Evolutionary conservation across 2,113 vertebrate species (phyloP).

Genomic region (Ornithorhynchus anatinus): DNA sequence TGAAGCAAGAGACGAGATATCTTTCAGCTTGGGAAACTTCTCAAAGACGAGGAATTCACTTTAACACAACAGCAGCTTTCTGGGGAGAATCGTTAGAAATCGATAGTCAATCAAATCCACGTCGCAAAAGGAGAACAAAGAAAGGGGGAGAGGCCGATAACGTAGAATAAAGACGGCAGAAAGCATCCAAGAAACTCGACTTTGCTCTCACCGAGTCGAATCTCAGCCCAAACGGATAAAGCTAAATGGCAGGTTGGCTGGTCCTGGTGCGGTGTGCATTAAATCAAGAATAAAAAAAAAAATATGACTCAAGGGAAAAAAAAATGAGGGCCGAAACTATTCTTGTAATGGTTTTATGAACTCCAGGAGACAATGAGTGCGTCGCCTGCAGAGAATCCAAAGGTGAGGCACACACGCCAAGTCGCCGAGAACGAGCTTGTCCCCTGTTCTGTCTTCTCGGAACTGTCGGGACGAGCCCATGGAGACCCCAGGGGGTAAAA

Average conservation of each 20-base stretch:
- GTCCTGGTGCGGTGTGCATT: not conserved
- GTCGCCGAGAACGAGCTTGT: too few species aligned
- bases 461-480: too few species aligned
- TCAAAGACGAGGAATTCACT: too few species aligned
- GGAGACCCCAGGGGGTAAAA: too few species aligned
- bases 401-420: too few species aligned
- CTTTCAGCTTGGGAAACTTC: too few species aligned
- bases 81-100: not conserved
- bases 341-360: not conserved
- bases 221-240: not conserved
- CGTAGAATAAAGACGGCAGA: not conserved
- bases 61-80: too few species aligned
- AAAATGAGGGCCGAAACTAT: conserved; percentile 3
- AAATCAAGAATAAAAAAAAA: conserved; percentile 22
- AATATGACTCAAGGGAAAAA: conserved; percentile 2
- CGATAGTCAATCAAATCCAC: not conserved
- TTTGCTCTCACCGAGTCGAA: not conserved
- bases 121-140: not conserved
- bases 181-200: not conserved
- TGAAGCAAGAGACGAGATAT: too few species aligned
- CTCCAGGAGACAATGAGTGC: not conserved
- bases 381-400: too few species aligned
- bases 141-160: not conserved
- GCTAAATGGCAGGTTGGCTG: not conserved
- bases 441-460: too few species aligned